Base-by-base conservation (phyloP, 2,797 vertebrate species). In the Aulostomus chinensis region DNA sequence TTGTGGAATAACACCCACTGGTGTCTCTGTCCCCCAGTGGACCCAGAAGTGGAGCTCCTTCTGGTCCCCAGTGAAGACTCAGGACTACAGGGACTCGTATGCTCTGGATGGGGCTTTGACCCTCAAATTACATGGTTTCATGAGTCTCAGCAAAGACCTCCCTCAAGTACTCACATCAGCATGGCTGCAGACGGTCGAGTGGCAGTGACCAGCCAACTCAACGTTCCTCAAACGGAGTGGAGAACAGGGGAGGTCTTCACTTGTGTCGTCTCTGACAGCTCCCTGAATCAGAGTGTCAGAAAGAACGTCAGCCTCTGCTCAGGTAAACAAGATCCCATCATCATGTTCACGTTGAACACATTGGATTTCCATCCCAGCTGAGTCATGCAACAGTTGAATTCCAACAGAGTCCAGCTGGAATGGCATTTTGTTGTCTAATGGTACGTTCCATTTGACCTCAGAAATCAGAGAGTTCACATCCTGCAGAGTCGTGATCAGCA, bases 71-170 rank as follows among this genome's bases (percentile, higher is more conserved):
- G 48, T 36, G 13, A 58, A 31, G 34, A 18, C 4, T 59, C 62
- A 22, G 51, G 6, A 22, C 1, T 11, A 21, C 78, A 76, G 31
- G 85, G 1, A 32, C 61, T 91, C 2, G 3, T 62, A 0, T 91
- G 89, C 34, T 62, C 29, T n/a, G 86, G 49, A 11, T 15, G 21
- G 43, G 87, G 87, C 36, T 59, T 87, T 20, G 31, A 83, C 12
- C 84, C 84, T 33, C 42, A 82, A 24, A 77, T 90, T 13, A 51
- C 8, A 17, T 92, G 88, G 83, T 2, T 54, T 11, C 2, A 28
- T 16, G 7, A 25, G 4, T 61, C 72, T 46, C 2, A 7, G 21
- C 2, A 17, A 3, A 53, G 0, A 30, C 0, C 14, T 24, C 0
- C 30, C 11, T 5, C 33, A 32, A 28, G 8, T 5, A 10, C 0